These are phyloP conservation scores for Phyllostomus discolor DNA, from an alignment of 2,113 vertebrate species.

Conservation along the genomic window DNA sequence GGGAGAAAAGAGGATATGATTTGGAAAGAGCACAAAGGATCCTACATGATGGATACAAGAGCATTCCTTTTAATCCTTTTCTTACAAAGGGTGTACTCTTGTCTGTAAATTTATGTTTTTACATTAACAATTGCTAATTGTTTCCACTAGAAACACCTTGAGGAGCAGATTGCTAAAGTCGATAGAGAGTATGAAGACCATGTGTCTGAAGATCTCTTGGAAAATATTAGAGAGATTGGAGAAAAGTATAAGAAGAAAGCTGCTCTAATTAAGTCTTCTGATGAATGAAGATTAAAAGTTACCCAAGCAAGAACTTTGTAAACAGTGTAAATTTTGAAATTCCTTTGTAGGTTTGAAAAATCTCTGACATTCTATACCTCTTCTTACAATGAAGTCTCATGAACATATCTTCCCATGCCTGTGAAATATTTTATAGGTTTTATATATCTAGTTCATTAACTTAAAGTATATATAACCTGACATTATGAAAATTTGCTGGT, in stretches of 20 bases:
- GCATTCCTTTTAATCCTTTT: neutral
- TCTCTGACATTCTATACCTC: neutral
- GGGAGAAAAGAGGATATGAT: neutral
- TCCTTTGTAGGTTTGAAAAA: neutral
- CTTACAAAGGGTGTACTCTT: neutral
- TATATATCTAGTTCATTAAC: neutral
- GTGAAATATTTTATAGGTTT: constrained; percentile 15
- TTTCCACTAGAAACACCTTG: constrained; percentile 80
- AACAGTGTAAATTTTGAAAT: constrained; percentile 26
- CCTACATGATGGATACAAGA: neutral
- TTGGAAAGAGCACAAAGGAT: neutral
- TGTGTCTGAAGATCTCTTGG: constrained; percentile 76
- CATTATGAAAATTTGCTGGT: constrained; percentile 27
- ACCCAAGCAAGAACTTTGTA: neutral
- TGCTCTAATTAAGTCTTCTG: constrained; percentile 33
- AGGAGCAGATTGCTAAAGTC: constrained; percentile 77
- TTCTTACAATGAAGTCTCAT: constrained; percentile 32
- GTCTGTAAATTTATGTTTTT: constrained; percentile 25
- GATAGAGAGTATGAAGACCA: constrained; percentile 77
- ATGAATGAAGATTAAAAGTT: constrained; percentile 28
- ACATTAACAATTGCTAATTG: neutral
- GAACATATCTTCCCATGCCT: neutral
- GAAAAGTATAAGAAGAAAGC: constrained; percentile 80
- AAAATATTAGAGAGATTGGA: constrained; percentile 66
- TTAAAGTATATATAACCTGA: neutral